A percentile compares a stretch with the other conserved stretches of the same genome.
phyloP scores from a whole-genome alignment of 2,113 vertebrate genomes.

The Epinephelus moara region DNA sequence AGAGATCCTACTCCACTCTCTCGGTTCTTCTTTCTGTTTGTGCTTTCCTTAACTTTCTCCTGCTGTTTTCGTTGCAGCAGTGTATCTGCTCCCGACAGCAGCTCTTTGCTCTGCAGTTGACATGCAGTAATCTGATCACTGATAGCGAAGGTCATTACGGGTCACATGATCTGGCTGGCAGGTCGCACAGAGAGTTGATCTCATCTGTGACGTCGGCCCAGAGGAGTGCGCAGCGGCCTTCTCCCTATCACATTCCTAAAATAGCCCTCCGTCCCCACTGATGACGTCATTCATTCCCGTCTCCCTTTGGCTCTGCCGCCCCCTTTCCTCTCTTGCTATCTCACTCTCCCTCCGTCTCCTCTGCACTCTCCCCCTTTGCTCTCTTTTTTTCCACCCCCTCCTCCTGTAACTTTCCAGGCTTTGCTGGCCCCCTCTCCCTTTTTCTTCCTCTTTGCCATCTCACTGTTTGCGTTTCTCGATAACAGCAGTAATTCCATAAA shows the following conservation, averaged over 20 bases:
- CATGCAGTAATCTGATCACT: constrained; percentile 76
- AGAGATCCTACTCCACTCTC: background rate
- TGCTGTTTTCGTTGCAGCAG: background rate
- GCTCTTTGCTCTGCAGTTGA: constrained; percentile 43
- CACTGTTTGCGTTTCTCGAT: constrained; percentile 48
- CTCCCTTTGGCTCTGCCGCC: constrained; percentile 49
- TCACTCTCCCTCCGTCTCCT: background rate
- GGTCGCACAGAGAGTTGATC: constrained; percentile 67
- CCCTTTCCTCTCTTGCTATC: constrained; percentile 8
- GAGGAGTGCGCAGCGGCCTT: constrained; percentile 53
- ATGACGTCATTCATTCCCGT: constrained; percentile 69
- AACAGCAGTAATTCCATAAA: constrained; percentile 54
- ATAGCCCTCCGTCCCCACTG: constrained; percentile 73
- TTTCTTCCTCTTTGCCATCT: constrained; percentile 10
- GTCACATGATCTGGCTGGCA: constrained; percentile 67
- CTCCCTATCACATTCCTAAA: constrained; percentile 72
- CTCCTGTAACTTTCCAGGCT: constrained; percentile 37
- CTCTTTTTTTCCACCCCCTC: constrained; percentile 28
- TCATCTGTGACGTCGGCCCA: constrained; percentile 74
- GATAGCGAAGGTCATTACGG: constrained; percentile 70
- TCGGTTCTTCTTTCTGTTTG: constrained; percentile 6
- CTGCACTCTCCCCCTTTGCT: background rate
- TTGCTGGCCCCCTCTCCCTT: background rate
- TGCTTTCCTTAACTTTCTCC: constrained; percentile 2
- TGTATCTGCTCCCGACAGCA: constrained; percentile 9